Conservation (phyloP, 2,113 vertebrate genomes). For the Panthera leo region DNA sequence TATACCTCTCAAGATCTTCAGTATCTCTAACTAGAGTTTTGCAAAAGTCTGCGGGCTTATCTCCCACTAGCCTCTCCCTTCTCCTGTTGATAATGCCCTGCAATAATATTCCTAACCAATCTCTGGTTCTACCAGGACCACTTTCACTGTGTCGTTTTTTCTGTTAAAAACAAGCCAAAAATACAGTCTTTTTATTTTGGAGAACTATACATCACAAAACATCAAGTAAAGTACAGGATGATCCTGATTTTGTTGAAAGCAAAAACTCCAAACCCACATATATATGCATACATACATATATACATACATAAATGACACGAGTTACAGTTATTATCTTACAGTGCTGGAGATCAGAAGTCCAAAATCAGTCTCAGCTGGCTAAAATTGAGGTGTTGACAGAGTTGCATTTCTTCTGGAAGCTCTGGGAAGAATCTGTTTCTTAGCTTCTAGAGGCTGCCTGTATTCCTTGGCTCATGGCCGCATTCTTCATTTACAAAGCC, state of each 20-base stretch:
- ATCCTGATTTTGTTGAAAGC: background rate
- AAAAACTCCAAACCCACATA: background rate
- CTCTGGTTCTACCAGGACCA: background rate
- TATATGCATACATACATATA: background rate
- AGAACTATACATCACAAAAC: background rate
- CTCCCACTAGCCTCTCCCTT: background rate
- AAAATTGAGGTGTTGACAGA: background rate
- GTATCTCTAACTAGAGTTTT: background rate
- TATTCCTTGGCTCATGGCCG: background rate
- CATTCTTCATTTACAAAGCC: background rate
- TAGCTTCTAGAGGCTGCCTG: background rate
- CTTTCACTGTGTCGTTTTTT: background rate
- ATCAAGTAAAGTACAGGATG: background rate
- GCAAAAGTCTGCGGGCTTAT: background rate
- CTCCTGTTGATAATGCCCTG: background rate
- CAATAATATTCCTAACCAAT: background rate
- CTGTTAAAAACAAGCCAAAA: background rate
- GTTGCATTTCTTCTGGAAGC: background rate
- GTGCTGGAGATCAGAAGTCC: background rate
- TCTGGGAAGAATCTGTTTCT: background rate
- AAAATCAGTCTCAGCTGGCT: background rate
- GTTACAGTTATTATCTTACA: background rate
- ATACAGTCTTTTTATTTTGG: constrained; percentile 1
- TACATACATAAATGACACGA: background rate
- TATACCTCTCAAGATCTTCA: background rate